Evolutionary conservation across 2,797 vertebrate species (phyloP).

Genomic region (Remorina albescens): DNA sequence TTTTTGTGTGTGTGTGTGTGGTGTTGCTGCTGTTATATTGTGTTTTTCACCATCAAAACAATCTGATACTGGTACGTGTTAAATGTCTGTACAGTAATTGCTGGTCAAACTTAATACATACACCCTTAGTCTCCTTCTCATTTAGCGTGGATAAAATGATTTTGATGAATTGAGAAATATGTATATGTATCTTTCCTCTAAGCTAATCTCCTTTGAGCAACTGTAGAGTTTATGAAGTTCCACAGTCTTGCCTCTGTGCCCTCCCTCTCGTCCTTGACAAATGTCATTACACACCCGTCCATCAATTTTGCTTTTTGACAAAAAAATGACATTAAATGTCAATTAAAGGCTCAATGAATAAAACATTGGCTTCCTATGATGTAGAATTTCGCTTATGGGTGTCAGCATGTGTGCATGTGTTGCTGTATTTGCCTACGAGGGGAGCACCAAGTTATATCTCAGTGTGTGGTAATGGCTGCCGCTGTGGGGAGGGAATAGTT

Average conservation of each 20-base stretch:
- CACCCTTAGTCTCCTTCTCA: not conserved
- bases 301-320: slow-evolving; percentile 41
- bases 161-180: not conserved
- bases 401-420: slow-evolving; percentile 20
- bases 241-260: slow-evolving; percentile 4
- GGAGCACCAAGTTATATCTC: slow-evolving; percentile 47
- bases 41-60: slow-evolving; percentile 34
- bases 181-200: not conserved
- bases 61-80: slow-evolving; percentile 14
- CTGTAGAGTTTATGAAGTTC: slow-evolving; percentile 24
- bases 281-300: slow-evolving; percentile 34
- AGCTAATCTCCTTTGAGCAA: slow-evolving; percentile 8
- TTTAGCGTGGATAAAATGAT: not conserved
- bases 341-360: slow-evolving; percentile 56
- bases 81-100: not conserved
- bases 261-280: slow-evolving; percentile 30
- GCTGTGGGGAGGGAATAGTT: slow-evolving; percentile 64
- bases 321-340: slow-evolving; percentile 46
- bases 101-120: not conserved
- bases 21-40: slow-evolving; percentile 9
- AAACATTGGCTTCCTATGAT: slow-evolving; percentile 53
- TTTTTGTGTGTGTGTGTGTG: slow-evolving; percentile 37
- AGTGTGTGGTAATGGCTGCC: slow-evolving; percentile 63
- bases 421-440: slow-evolving; percentile 31
- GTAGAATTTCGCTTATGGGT: slow-evolving; percentile 30